Conservation (phyloP, 2,797 vertebrate species). For the Mus caroli region DNA sequence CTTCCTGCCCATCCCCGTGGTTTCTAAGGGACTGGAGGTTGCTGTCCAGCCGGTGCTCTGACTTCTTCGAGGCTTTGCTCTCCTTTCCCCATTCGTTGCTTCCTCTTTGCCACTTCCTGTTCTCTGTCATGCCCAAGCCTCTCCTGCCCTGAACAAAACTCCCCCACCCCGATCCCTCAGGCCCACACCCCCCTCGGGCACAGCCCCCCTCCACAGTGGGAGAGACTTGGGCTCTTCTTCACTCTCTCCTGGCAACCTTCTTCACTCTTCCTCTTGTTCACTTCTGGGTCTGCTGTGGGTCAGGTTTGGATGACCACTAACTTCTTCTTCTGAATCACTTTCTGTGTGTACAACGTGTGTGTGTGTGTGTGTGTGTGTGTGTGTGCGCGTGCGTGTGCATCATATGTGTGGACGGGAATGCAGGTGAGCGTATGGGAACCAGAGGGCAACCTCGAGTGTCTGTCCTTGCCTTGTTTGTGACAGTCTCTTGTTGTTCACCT, state of each 20-base stretch:
- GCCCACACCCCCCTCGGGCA: background rate
- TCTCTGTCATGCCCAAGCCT: background rate
- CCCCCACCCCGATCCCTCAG: background rate
- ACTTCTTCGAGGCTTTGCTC: background rate
- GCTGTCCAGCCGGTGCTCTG: accelerated
- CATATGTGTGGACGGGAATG: background rate
- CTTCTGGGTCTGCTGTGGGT: background rate
- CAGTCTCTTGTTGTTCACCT: too few relatives aligned
- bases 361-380: background rate
- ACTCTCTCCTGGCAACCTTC: background rate
- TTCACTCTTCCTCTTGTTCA: background rate
- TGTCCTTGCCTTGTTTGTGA: background rate
- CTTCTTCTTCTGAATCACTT: background rate
- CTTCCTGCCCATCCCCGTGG: background rate
- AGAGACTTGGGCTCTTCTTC: background rate
- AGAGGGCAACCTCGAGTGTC: background rate
- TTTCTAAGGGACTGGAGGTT: background rate
- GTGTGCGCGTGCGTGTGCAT: background rate
- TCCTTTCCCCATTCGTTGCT: background rate
- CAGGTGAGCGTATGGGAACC: background rate
- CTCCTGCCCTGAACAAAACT: background rate
- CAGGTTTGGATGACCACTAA: background rate
- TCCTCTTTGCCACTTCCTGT: background rate
- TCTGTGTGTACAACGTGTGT: background rate
- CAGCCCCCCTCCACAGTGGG: background rate